Evolutionary conservation across 2,888 invertebrate species (phyloP), one percentile per base, ranked within the genome.

Genomic region (Eupithecia abbreviata): DNA sequence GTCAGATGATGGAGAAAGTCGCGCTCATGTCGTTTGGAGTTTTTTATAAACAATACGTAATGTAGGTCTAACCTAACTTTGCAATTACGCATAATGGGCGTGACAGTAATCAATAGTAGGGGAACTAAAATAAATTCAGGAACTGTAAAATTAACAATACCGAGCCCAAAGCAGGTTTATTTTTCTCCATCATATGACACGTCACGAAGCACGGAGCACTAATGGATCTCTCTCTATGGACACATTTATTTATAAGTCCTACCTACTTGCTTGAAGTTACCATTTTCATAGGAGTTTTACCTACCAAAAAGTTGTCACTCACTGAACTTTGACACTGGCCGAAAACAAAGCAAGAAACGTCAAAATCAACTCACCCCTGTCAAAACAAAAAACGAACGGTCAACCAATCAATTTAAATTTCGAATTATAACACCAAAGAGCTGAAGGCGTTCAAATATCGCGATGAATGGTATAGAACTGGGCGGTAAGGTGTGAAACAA

Each of bases 401-500:
- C 45, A 68, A 43, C 69, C 47, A 69, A 65, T 71, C 45, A 45
- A 75, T 71, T 66, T 75, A 67, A 78, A 73, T 73, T 68, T 71
- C 67, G 49, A 73, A 71, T 30, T 45, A 67, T 49, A 67, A 67
- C 45, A 67, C 18, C 71, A 75, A 83, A 82, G 81, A 81, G 81
- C n/a, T 72, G 43, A 71, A 88, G 84, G 87, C 91, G 90, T 86
- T 88, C 90, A 88, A 89, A 85, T 88, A 86, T 85, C 85, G 83
- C 89, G 88, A 84, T 84, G 89, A 83, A 86, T 86, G 85, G 85
- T 86, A 84, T 83, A 85, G 87, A 85, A 91, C 93, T 92, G 90
- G 85, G 85, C 86, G 86, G 88, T 87, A 89, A 93, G 91, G 92
- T 92, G 93, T 89, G 90, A 91, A 90, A 84, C 85, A 90, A 87